Evolutionary conservation across 2,797 vertebrate genomes (phyloP).

Genomic region (Pitangus sulphuratus): DNA sequence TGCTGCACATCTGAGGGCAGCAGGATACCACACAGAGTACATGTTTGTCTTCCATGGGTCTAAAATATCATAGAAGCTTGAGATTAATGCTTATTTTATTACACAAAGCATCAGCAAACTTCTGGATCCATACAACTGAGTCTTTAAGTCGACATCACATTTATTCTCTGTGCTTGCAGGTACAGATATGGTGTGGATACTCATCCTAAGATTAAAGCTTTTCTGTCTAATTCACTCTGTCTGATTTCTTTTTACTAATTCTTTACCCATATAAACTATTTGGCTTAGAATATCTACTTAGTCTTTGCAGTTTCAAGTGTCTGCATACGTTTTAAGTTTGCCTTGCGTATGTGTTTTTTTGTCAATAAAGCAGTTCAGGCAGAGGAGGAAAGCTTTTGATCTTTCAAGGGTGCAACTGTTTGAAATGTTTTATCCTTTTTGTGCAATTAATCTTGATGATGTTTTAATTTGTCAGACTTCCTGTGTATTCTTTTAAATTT

Average conservation of each 20-base stretch:
- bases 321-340: not conserved
- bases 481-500: not conserved
- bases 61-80: not conserved
- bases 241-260: not conserved
- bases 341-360: not conserved
- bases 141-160: not conserved
- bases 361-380: not conserved
- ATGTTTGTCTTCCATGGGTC: not conserved
- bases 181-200: not conserved
- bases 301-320: not conserved
- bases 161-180: not conserved
- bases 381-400: constrained; percentile 11
- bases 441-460: constrained; percentile 29
- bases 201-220: not conserved
- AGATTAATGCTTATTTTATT: not conserved
- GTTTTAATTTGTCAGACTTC: constrained; percentile 53
- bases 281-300: not conserved
- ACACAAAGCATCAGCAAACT: not conserved
- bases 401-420: constrained; percentile 15
- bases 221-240: not conserved
- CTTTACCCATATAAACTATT: not conserved
- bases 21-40: not conserved
- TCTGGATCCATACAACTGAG: not conserved
- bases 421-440: constrained; percentile 21
- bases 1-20: not conserved